Evolutionary conservation across 92 coral and sea anemone genomes (phyloP), one percentile per base, ranked within the genome.

Genomic region (Pocillopora grandis): DNA sequence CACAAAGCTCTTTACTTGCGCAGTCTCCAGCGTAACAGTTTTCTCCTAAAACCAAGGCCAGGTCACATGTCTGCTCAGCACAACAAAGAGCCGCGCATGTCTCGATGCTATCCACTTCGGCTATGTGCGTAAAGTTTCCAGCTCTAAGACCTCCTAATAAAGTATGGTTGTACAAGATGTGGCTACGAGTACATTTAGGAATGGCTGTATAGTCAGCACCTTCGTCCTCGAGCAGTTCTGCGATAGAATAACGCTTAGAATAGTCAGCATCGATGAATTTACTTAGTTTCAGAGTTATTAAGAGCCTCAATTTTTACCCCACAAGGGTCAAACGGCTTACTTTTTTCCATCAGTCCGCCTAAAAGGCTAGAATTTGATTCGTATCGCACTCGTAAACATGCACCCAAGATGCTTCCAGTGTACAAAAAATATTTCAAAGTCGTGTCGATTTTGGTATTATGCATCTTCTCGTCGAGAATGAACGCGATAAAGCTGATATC

Each of bases 51-150:
- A 94, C 88, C 82, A 96, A 87, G 70, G 99, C 99, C 70, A 96
- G 88, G 87, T 96, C 96, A 71, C 99, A 96, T 61, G 94, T 94
- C 60, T 90, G 88, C 80, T 96, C 99, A 2, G 98, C 98, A 60
- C 99, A 96, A 58, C 99, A 96, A 67, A 96, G 86, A 9, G 99
- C 99, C 20, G 99, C 99, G 86, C 99, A 96, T 82, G 98, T 96
- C 95, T 96, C 96, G 60, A 96, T 96, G 71, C 98, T 96, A 84
- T 96, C 99, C 68, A 96, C 99, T 75, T 96, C 98, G 37, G 98
- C 98, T 23, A 96, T 90, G 57, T 92, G 92, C 48, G 99, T 94
- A 72, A 96, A 96, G 88, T 96, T 96, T 74, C 99, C 98, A 27
- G 98, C 98, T 36, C 98, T 88, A 65, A 96, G 92, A 52, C 98